These are phyloP conservation scores for Pandion haliaetus DNA, from an alignment of 2,113 vertebrate genomes.

Conservation along the genomic window DNA sequence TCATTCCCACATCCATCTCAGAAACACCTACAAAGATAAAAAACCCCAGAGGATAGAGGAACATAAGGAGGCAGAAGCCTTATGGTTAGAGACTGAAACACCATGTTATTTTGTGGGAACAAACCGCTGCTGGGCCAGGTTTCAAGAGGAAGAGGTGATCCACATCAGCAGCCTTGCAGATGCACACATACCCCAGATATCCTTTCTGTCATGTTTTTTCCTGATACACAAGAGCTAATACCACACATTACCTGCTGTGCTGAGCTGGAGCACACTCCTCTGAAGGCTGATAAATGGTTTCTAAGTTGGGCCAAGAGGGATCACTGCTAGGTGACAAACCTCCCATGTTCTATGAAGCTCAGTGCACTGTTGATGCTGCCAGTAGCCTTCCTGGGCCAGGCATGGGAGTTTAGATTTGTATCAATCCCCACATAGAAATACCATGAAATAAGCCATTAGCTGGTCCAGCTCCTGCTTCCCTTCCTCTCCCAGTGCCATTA, in stretches of 20 bases:
- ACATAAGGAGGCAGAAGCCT: background rate
- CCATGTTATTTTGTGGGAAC: background rate
- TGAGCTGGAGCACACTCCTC: background rate
- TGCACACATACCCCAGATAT: background rate
- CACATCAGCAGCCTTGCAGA: background rate
- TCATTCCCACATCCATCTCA: background rate
- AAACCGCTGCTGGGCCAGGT: background rate
- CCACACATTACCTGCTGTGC: accelerated
- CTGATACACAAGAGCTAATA: background rate
- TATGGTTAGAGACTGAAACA: background rate
- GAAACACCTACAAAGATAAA: background rate
- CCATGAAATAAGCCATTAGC: background rate
- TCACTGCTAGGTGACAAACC: background rate
- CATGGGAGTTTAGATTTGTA: background rate
- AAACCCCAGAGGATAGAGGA: background rate
- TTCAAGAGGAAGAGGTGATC: background rate
- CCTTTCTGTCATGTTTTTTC: background rate
- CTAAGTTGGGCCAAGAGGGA: background rate
- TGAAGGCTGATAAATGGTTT: background rate
- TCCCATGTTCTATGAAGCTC: background rate
- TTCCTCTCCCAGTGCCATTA: background rate
- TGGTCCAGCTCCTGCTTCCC: background rate
- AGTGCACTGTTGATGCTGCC: accelerated
- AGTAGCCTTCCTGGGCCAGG: background rate
- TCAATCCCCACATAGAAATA: background rate